Base-by-base conservation (phyloP, 2,797 vertebrate genomes). In the Pagetopsis macropterus region DNA sequence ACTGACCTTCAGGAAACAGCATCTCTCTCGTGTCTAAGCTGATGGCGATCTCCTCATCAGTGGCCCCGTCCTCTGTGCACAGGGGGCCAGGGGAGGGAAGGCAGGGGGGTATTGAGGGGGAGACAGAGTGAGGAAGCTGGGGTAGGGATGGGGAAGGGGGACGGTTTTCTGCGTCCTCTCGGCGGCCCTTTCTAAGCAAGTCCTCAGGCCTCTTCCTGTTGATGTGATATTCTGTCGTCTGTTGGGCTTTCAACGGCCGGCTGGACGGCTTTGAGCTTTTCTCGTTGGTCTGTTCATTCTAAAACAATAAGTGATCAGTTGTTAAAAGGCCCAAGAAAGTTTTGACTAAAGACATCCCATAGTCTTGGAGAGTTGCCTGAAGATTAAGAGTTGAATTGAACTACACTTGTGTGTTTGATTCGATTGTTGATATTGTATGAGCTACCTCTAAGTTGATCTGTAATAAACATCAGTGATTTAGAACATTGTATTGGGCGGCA, bases 1-100 rank as follows among this genome's bases (percentile, higher is more conserved):
- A 23, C 51, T 61, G 91, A 96, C 96, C 95, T 92, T 96, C 93
- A 73, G 94, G 91, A 78, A 93, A 87, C 63, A 94, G 70, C 1
- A 68, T 82, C 74, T 94, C 93, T 81, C 91, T 89, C 40, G 92
- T 94, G 84, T 95, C 93, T 70, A 94, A 58, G 33, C 84, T 89
- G 82, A 94, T 76, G 83, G 89, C 59, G 2, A 86, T 84, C 67
- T 96, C 90, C 76, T 95, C 89, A 58, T 94, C 89, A 33, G 91
- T 82, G 71, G 91, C 72, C 21, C 65, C 70, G 0, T 93, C 89
- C 71, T 92, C 91, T 75, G 76, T 71, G 8, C 88, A 82, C 66
- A 72, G 74, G 51, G 64, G 81, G 3, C 52, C 82, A 6, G 87
- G 60, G 1, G 81, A 68, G 58, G 90, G 79, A 13, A 60, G 66